Percentiles rank a stretch among this genome's conserved stretches.
phyloP scores from a whole-genome alignment of 2,888 invertebrate species.

The Ichneumon xanthorius region DNA sequence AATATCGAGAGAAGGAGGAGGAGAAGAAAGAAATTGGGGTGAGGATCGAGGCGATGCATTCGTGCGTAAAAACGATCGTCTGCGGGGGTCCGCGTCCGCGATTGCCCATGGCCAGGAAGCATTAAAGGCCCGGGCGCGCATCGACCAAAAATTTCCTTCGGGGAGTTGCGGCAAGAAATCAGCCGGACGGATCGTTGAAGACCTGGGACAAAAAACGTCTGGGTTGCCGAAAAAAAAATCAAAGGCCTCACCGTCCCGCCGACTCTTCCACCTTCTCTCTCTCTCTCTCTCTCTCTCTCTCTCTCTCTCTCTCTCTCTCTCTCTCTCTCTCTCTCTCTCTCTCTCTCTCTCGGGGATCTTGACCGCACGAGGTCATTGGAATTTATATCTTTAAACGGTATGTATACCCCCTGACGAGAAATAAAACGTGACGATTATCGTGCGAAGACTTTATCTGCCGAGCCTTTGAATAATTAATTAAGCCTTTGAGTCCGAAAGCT shows the following conservation, averaged over 20 bases:
- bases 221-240: slow-evolving; percentile 56
- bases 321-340: not conserved
- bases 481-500: too few relatives aligned
- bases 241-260: slow-evolving; percentile 29
- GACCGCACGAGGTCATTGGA: slow-evolving; percentile 48
- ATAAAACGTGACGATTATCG: slow-evolving; percentile 4
- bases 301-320: slow-evolving; percentile 21
- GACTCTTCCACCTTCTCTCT: slow-evolving; percentile 26
- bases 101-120: slow-evolving; percentile 66
- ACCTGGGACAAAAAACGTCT: slow-evolving; percentile 65
- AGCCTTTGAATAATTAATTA: not conserved
- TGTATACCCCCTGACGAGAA: not conserved
- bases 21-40: slow-evolving; percentile 2
- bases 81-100: slow-evolving; percentile 77
- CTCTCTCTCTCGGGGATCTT: slow-evolving; percentile 36
- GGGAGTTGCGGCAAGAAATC: slow-evolving; percentile 66
- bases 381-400: slow-evolving; percentile 37
- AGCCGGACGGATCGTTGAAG: slow-evolving; percentile 74
- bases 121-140: slow-evolving; percentile 35
- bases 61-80: slow-evolving; percentile 81
- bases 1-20: slow-evolving; percentile 43
- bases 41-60: slow-evolving; percentile 60
- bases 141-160: slow-evolving; percentile 56
- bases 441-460: not conserved
- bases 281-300: not conserved